Conservation (phyloP, 1,140 invertebrate genomes). For the Heliconius himera region DNA sequence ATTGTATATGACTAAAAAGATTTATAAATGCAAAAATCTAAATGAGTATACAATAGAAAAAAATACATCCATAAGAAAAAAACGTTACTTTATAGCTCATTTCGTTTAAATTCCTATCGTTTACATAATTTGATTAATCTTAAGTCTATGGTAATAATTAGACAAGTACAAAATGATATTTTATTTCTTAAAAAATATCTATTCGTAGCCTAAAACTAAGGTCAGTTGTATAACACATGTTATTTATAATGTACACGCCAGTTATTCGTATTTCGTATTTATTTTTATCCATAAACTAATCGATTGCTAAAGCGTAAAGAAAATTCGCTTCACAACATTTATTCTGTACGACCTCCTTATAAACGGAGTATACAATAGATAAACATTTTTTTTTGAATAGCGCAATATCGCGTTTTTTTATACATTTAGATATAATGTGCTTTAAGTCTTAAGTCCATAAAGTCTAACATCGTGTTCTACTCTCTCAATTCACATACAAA, state of each 20-base stretch:
- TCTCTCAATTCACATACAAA: slow-evolving; percentile 47
- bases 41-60: slow-evolving; percentile 77
- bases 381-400: slow-evolving; percentile 26
- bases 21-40: slow-evolving; percentile 80
- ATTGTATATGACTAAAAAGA: slow-evolving; percentile 78
- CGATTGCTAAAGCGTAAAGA: slow-evolving; percentile 39
- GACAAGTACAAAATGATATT: slow-evolving; percentile 81
- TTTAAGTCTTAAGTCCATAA: slow-evolving; percentile 38
- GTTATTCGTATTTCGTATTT: slow-evolving; percentile 43
- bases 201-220: slow-evolving; percentile 77
- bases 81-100: slow-evolving; percentile 68
- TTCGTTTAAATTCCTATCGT: slow-evolving; percentile 73
- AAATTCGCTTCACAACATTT: slow-evolving; percentile 21
- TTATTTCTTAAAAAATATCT: slow-evolving; percentile 75
- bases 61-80: slow-evolving; percentile 77
- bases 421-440: slow-evolving; percentile 38
- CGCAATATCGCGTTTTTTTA: slow-evolving; percentile 32
- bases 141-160: slow-evolving; percentile 79
- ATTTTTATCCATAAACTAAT: slow-evolving; percentile 38
- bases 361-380: slow-evolving; percentile 27
- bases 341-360: slow-evolving; percentile 27
- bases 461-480: slow-evolving; percentile 35
- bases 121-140: slow-evolving; percentile 77
- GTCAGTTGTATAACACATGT: slow-evolving; percentile 76
- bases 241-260: slow-evolving; percentile 62